Evolutionary conservation across 2,888 invertebrate genomes (phyloP), one percentile per base, ranked within the genome.

Genomic region (Mesorhabditis sp.): DNA sequence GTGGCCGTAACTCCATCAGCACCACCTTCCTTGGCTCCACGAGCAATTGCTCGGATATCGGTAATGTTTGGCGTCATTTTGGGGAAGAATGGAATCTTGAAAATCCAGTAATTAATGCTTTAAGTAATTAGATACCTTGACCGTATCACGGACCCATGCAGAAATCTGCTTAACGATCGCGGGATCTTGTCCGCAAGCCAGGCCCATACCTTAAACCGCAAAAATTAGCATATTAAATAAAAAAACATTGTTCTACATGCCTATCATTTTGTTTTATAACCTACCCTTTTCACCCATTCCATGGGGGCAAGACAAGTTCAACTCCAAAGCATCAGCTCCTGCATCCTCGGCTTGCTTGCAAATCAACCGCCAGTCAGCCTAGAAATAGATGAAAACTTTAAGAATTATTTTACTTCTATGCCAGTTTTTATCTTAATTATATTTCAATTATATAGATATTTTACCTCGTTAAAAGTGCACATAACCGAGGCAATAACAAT

Each of bases 51-150:
- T 0, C 92, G 91, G 67, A 98, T 93, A 76, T 95, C 92, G 0
- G 97, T 97, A 43, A 97, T 95, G 86, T 98, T 98, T 0, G 97
- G 97, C 0, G 98, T 98, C 70, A 98, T 88, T 87, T 98, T 98
- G 13, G 96, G 91, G 87, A 98, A 98, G 88, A 98, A 92, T 3
- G 98, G 97, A 75, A 98, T 93, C 85, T 92, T 92, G 6, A 94
- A 90, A 0, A n/a, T n/a, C 13, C 15, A 66, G 2, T 65, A 13
- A 41, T 50, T 67, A 65, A n/a, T 92, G 89, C 10, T 43, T 43
- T n/a, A 66, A 50, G 58, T 13, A 63, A 67, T 58, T 41, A 28
- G 15, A n/a, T 50, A 88, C 87, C 72, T 86, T 87, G 5, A 88
- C 87, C 42, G 87, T 87, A 4, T 80, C 83, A 62, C 86, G 77